Evolutionary conservation across 1,140 invertebrate species (phyloP), one percentile per base, ranked within the genome.

Genomic region (Hetaerina americana): DNA sequence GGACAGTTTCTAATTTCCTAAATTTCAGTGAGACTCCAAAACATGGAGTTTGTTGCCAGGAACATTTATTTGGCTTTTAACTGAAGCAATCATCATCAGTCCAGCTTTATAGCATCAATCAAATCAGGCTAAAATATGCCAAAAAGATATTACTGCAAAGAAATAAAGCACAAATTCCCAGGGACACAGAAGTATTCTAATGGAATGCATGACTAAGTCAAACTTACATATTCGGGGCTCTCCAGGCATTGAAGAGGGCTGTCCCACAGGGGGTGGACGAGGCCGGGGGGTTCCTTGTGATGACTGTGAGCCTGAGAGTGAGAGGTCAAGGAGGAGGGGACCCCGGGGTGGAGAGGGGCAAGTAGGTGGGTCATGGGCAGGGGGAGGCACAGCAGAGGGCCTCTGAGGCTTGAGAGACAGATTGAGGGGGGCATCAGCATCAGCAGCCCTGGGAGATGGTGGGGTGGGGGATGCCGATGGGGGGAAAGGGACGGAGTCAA

Each of bases 401-500:
- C 57, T 66, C 69, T 66, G 66, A 49, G 90, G 88, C 79, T 93
- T 94, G 72, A 93, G 81, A 5, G 90, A 93, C 0, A 94, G 84
- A 80, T 94, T 93, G 22, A 94, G 83, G 0, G 92, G 92, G 0
- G 89, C 87, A 76, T 93, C 92, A 26, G 18, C n/a, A 68, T 68
- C 27, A 22, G 12, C 49, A 26, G 29, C 26, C 25, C 49, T 49
- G 8, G 68, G 18, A n/a, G 70, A 40, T 24, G 70, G 40, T 18
- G 26, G 12, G 27, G 29, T 40, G 5, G 31, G 26, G 26, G 69
- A 83, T 66, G 81, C 81, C 0, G 81, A 79, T 0, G 82, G 76
- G 74, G 80, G 81, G 24, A 81, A 82, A 2, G 81, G 80, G 28
- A 81, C 79, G 6, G 80, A 81, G 49, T 78, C 79, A 72, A 78